Evolutionary conservation across 1,140 invertebrate genomes (phyloP), one percentile per base, ranked within the genome.

Genomic region (Oscheius sp.): DNA sequence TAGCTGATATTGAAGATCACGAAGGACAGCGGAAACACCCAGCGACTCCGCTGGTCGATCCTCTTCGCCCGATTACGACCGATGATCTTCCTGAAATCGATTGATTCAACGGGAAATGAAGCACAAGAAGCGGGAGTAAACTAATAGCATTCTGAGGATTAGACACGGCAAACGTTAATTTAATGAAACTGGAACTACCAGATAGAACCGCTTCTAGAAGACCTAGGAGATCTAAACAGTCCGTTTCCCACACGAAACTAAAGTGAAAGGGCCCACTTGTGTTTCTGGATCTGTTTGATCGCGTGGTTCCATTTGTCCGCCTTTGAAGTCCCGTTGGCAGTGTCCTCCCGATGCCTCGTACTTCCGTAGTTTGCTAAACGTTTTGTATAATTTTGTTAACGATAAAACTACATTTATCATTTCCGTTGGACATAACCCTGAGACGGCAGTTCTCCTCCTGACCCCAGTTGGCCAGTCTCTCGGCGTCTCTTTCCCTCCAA

Each of bases 391-490:
- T 64, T 4, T 20, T n/a, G 32, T 35, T n/a, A n/a, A 7, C 2
- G 62, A 31, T 20, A 15, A 23, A 55, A 23, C 49, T 55, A 55
- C 49, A 35, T 52, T 49, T 26, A 26, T 78, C 34, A n/a, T 15
- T 49, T 73, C 28, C 74, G 31, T 70, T 46, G 32, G 36, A 3
- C 32, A 35, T 10, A 7, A 7, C 20, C 59, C 46, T 64, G 35
- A 36, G 32, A 36, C 59, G 23, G 55, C 49, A 55, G n/a, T 74
- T 64, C 29, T 77, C 79, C 26, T 73, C 68, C 42, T 68, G 55
- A 4, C 74, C 63, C 80, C 80, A 82, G 52, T 80, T 81, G 2
- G 80, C 80, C 28, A 82, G 70, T 35, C 81, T 62, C 52, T 82
- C 80, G 4, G 76, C 80, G 10, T 77, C 81, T 32, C 81, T 67